phyloP scores from a whole-genome alignment of 2,797 vertebrate species.

The Amblyraja radiata region DNA sequence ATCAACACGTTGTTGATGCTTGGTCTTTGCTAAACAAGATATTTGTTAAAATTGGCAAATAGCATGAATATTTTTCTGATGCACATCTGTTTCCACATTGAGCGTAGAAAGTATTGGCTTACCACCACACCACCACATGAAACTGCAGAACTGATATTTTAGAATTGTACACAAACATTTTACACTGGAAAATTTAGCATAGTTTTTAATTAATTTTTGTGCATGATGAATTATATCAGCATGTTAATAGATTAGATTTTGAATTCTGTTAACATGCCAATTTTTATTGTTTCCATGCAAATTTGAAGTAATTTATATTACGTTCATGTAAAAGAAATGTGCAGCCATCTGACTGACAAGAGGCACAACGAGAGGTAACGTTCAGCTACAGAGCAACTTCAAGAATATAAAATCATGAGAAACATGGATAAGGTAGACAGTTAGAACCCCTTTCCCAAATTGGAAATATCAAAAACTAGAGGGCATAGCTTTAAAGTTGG shows the following conservation, averaged over 20 bases:
- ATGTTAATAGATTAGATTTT: background rate
- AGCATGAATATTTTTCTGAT: background rate
- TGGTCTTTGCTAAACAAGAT: background rate
- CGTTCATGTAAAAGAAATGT: background rate
- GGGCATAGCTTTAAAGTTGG: too few relatives aligned
- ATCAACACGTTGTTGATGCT: background rate
- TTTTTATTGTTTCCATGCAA: background rate
- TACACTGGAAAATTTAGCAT: background rate
- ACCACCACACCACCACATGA: background rate
- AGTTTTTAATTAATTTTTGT: constrained; percentile 22
- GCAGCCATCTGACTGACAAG: background rate
- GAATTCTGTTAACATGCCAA: background rate
- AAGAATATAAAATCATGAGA: too few relatives aligned
- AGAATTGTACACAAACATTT: background rate
- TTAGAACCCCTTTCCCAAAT: too few relatives aligned
- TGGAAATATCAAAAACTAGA: too few relatives aligned
- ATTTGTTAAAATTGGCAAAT: background rate
- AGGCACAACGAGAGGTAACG: background rate
- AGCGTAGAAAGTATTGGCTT: background rate
- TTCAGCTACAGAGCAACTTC: background rate
- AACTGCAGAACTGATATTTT: background rate
- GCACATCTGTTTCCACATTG: background rate
- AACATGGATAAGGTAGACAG: too few relatives aligned
- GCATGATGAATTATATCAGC: background rate
- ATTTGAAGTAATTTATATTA: background rate